These are phyloP conservation scores for Orthosia incerta DNA, from an alignment of 2,888 invertebrate species.

Conservation along the genomic window DNA sequence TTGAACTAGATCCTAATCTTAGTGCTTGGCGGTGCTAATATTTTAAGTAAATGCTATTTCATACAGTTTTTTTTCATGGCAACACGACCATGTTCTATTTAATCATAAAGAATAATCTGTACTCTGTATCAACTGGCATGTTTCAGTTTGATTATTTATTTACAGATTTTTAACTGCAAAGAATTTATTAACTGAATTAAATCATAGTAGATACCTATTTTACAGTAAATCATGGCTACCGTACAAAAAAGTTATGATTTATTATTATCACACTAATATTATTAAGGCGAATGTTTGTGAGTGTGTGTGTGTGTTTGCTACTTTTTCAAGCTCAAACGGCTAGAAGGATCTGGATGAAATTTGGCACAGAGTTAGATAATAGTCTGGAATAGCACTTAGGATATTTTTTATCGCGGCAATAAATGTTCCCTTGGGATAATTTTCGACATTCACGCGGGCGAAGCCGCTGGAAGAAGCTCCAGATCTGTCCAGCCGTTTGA, in stretches of 20 bases:
- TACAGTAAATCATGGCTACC: background rate
- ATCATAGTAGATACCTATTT: background rate
- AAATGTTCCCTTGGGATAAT: too few species aligned
- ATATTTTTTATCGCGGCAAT: too few species aligned
- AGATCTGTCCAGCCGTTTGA: too few species aligned
- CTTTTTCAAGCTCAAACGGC: too few species aligned
- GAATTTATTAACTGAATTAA: background rate
- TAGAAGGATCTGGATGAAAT: too few species aligned
- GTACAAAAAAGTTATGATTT: background rate
- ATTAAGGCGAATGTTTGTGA: too few species aligned
- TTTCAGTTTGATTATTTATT: background rate
- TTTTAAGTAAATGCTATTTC: slow-evolving; percentile 28
- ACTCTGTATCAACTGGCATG: background rate
- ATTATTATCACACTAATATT: too few species aligned
- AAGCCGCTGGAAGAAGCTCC: too few species aligned
- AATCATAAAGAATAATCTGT: slow-evolving; percentile 7
- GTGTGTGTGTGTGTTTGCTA: too few species aligned
- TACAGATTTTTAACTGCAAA: background rate
- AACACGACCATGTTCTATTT: slow-evolving; percentile 6
- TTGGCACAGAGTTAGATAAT: too few species aligned
- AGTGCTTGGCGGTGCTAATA: slow-evolving; percentile 27
- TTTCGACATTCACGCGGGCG: too few species aligned
- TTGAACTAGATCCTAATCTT: slow-evolving; percentile 59
- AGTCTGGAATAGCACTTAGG: too few species aligned
- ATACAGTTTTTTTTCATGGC: slow-evolving; percentile 8